Conservation (phyloP, 2,113 vertebrate species). For the Ornithorhynchus anatinus region DNA sequence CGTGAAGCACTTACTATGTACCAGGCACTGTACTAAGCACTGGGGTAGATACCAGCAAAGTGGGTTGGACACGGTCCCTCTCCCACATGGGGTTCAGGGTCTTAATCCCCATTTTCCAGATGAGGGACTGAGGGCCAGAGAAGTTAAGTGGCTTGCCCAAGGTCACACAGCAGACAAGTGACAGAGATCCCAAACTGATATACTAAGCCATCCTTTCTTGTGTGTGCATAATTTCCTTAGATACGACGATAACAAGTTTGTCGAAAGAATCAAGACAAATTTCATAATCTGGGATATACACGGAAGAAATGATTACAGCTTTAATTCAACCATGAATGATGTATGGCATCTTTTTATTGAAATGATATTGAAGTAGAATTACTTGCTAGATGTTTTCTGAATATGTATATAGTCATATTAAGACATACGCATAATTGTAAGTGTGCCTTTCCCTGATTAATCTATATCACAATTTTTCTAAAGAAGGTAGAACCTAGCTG, state of each 20-base stretch:
- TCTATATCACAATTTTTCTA: neutral
- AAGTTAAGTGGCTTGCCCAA: neutral
- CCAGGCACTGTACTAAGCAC: neutral
- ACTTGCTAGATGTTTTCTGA: no score
- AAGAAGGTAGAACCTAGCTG: neutral
- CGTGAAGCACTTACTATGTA: neutral
- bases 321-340: slow-evolving; percentile 42
- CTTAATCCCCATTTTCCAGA: neutral
- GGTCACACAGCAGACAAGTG: neutral
- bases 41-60: no score
- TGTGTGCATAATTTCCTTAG: slow-evolving; percentile 25
- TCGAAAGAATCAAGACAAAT: slow-evolving; percentile 33
- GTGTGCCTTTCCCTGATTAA: neutral
- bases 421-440: neutral
- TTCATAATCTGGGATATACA: slow-evolving; percentile 63
- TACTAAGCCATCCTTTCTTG: neutral
- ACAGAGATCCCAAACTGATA: neutral
- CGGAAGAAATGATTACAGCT: slow-evolving; percentile 51
- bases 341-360: neutral
- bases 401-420: neutral
- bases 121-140: neutral
- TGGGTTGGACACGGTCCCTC: no score
- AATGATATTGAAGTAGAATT: no score
- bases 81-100: neutral
- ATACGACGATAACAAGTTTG: neutral